Conservation (phyloP, 2,113 vertebrate genomes). For the Charina bottae region DNA sequence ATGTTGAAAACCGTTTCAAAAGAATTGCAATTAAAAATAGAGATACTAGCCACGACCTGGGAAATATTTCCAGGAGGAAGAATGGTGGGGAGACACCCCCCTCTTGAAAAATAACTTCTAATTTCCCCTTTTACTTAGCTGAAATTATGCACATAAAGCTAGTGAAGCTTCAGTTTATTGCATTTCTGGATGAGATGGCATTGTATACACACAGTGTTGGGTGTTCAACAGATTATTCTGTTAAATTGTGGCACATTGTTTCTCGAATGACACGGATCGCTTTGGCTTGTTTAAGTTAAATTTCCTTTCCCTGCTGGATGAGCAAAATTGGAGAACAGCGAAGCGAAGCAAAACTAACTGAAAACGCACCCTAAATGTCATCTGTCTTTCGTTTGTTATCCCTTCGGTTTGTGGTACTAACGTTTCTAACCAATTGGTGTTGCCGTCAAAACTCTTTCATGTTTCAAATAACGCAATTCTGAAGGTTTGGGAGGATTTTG, state of each 20-base stretch:
- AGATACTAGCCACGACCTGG: constrained; percentile 2
- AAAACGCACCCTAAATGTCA: constrained; percentile 73
- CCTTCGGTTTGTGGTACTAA: constrained; percentile 72
- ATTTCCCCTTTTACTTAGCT: not conserved
- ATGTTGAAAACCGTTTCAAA: not conserved
- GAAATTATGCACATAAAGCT: constrained; percentile 73
- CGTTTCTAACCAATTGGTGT: constrained; percentile 59
- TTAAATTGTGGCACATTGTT: constrained; percentile 16
- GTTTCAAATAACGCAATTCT: constrained; percentile 60
- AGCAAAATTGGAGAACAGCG: constrained; percentile 11
- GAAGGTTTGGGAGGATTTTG: constrained; percentile 42
- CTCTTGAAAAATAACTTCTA: not conserved
- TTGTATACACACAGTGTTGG: constrained; percentile 52
- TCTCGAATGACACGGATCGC: not conserved
- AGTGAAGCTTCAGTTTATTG: constrained; percentile 68
- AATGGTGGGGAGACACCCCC: not conserved
- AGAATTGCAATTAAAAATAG: not conserved
- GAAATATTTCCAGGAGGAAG: not conserved
- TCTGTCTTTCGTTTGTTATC: constrained; percentile 72
- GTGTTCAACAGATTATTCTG: constrained; percentile 63
- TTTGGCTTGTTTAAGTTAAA: not conserved
- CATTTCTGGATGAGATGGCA: constrained; percentile 70
- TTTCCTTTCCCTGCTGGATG: not conserved
- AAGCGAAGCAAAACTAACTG: not conserved
- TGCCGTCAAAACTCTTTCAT: constrained; percentile 66